These are phyloP conservation scores for Clarias gariepinus DNA, from an alignment of 2,113 vertebrate genomes.

Conservation along the genomic window DNA sequence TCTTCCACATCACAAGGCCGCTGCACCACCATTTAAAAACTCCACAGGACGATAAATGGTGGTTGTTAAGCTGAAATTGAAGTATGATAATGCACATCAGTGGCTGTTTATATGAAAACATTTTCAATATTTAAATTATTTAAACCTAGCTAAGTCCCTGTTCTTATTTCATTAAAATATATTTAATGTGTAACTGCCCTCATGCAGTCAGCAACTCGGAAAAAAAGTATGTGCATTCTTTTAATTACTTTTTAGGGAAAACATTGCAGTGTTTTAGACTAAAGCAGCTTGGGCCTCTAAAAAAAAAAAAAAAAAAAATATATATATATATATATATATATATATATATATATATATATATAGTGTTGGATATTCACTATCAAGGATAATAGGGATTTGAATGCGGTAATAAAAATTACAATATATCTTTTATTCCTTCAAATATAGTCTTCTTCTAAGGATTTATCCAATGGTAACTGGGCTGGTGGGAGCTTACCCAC, in stretches of 20 bases:
- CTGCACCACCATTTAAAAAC: neutral
- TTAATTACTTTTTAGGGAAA: no score
- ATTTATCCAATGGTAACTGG: slow-evolving; percentile 68
- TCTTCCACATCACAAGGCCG: neutral
- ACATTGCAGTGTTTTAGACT: no score
- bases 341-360: no score
- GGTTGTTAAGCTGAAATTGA: neutral
- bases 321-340: no score
- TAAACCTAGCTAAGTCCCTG: neutral
- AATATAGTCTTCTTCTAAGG: slow-evolving; percentile 61
- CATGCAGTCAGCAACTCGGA: slow-evolving; percentile 42
- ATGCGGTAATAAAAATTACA: no score
- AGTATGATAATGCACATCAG: neutral
- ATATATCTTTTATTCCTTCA: slow-evolving; percentile 45
- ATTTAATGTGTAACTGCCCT: neutral
- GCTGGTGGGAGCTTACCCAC: slow-evolving; percentile 59
- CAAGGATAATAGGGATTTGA: no score
- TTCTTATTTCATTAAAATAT: slow-evolving; percentile 1
- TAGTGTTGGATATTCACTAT: no score
- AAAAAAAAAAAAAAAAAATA: no score
- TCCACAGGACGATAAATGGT: neutral
- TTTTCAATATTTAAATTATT: neutral
- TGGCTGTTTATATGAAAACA: neutral
- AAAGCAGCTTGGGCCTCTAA: no score
- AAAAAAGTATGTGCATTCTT: slow-evolving; percentile 62